Base-by-base conservation (phyloP, 2,888 invertebrate genomes). In the Cordilura impudica region DNA sequence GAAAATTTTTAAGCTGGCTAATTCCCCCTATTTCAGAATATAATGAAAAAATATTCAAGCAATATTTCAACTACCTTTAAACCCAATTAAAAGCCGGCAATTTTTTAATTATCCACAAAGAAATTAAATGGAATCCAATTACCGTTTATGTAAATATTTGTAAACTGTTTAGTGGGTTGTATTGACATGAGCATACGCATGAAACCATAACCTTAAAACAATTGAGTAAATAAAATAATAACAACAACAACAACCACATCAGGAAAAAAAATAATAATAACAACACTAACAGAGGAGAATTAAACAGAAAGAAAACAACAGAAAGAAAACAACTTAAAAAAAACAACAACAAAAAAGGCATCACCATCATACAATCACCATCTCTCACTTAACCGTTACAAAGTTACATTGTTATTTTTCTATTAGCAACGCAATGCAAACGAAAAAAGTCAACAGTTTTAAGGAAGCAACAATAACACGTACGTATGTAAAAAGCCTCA, bases 361-460 rank as follows among this genome's bases (percentile, higher is more conserved):
- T 14, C 23, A 39, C 8, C 67, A 74, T 74, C 66, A 56, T 26
- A 51, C 75, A 75, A 79, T 79, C 75, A 76, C 75, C 75, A 75
- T 72, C 79, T 78, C 67, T 74, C 56, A 69, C 47, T 54, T 67
- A 79, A 79, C 79, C 79, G 79, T 79, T 79, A 79, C 78, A 66
- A 63, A 56, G 78, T 72, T 78, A 72, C 65, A 69, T 79, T 79
- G 79, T 79, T 75, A 75, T 76, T 79, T 79, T 79, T 79, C 79
- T 79, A 79, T 75, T 79, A 79, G 79, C 75, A 67, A 79, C 79
- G 79, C 79, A 79, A 67, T 76, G 79, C 71, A 71, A 79, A 79
- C 71, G 67, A 63, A 76, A 79, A 79, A 63, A 79, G 79, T 79
- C 79, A 75, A 79, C 79, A 79, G 56, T 45, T 72, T 61, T 56